These are phyloP conservation scores for Epinotia brunnichana DNA, from an alignment of 2,888 invertebrate genomes.

Conservation along the genomic window DNA sequence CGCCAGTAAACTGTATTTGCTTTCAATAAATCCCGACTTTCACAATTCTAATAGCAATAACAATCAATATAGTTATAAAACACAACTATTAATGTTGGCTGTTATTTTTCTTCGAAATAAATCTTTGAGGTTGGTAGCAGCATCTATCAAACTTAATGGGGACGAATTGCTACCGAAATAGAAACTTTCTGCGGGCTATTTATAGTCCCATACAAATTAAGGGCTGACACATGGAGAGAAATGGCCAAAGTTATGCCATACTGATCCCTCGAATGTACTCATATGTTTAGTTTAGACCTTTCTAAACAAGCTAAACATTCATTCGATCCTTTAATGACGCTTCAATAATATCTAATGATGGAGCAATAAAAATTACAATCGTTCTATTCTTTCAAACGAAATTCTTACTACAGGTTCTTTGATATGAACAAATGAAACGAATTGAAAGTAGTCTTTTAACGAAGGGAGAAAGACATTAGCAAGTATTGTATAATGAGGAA, in stretches of 20 bases:
- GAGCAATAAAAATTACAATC: neutral
- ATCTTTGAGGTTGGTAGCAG: constrained; percentile 25
- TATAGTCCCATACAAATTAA: constrained; percentile 34
- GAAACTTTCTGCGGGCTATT: constrained; percentile 40
- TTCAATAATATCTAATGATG: neutral
- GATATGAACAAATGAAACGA: neutral
- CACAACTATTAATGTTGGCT: constrained; percentile 1
- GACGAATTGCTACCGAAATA: constrained; percentile 35
- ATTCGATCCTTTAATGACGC: neutral
- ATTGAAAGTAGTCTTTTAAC: constrained; percentile 8
- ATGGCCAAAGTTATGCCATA: constrained; percentile 23
- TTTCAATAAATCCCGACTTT: constrained; percentile 28
- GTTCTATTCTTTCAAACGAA: neutral
- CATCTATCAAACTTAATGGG: constrained; percentile 40
- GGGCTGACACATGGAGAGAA: constrained; percentile 29
- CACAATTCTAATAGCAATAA: constrained; percentile 25
- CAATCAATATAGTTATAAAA: constrained; percentile 25
- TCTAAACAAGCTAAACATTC: constrained; percentile 3
- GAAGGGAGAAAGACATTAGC: neutral
- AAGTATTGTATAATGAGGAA: constrained; percentile 10
- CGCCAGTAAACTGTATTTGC: constrained; percentile 6
- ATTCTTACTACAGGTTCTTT: constrained; percentile 9
- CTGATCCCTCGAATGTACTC: constrained; percentile 1
- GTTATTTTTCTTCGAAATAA: constrained; percentile 22
- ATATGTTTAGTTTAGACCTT: constrained; percentile 4